A percentile compares a stretch with the other conserved stretches of the same genome.
phyloP scores from a whole-genome alignment of 2,888 invertebrate genomes.

The Drosophila lutescens region DNA sequence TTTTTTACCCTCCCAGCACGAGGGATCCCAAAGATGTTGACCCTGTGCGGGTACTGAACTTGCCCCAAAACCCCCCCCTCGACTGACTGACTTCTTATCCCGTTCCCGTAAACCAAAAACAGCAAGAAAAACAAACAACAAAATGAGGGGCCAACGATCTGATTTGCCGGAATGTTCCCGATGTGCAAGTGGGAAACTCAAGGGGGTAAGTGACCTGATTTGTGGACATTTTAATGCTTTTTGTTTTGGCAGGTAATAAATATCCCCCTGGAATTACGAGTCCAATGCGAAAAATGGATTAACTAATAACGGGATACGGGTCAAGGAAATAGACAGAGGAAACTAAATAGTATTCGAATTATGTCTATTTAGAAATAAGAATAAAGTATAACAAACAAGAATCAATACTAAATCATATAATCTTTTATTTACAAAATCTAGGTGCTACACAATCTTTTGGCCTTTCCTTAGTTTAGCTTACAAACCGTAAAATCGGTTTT shows the following conservation, averaged over 20 bases:
- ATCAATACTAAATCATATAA: no score
- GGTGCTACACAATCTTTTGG: no score
- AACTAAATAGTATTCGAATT: neutral
- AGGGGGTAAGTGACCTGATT: constrained; percentile 21
- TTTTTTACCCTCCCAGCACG: constrained; percentile 5
- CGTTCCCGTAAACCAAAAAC: no score
- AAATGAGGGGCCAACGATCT: neutral
- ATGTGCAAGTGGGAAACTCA: neutral
- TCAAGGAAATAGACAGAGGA: neutral
- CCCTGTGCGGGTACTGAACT: constrained; percentile 9
- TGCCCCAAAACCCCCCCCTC: neutral
- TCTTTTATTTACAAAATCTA: no score
- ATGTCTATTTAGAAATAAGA: no score
- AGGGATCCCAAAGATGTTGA: constrained; percentile 2
- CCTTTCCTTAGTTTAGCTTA: no score
- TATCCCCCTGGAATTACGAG: neutral
- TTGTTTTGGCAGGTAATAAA: constrained; percentile 4
- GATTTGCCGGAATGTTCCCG: neutral
- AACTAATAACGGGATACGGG: neutral
- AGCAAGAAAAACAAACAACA: neutral
- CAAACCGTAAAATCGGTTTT: no score
- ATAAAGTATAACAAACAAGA: no score
- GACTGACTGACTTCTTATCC: neutral
- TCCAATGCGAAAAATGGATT: neutral
- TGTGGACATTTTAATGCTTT: constrained; percentile 15